Percentiles rank a stretch among this genome's conserved stretches.
phyloP scores from a whole-genome alignment of 2,113 vertebrate species.

The Rhombomys opimus region DNA sequence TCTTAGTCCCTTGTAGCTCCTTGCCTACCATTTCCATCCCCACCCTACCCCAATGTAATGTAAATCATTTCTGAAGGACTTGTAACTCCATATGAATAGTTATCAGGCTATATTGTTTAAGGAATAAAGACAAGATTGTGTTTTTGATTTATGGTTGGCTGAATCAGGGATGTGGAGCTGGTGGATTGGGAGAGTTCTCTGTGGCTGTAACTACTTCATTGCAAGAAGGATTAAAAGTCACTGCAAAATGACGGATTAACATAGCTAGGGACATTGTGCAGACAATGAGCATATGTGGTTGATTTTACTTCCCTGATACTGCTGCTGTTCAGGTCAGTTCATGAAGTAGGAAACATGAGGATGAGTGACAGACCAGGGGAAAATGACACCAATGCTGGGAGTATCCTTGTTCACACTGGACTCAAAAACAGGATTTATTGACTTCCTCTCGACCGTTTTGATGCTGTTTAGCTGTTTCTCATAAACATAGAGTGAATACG shows the following conservation, averaged over 20 bases:
- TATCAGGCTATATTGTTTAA: neutral
- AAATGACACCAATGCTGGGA: neutral
- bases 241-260: neutral
- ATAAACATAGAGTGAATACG: neutral
- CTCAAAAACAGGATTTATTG: too few relatives aligned
- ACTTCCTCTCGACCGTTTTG: neutral
- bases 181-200: neutral
- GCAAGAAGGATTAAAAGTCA: neutral
- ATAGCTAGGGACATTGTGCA: neutral
- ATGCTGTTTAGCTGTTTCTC: neutral
- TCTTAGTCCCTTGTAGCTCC: neutral
- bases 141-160: neutral
- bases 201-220: neutral
- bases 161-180: too few relatives aligned
- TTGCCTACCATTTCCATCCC: neutral
- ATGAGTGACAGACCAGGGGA: neutral
- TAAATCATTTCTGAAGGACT: neutral
- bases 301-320: neutral
- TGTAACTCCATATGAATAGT: neutral
- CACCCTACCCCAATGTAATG: too few relatives aligned
- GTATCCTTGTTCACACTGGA: neutral
- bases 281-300: neutral
- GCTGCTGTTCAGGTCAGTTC: neutral
- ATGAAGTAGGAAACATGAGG: neutral
- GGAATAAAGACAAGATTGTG: neutral